Evolutionary conservation across 2,888 invertebrate genomes (phyloP).

Genomic region (Pachymerium ferrugineum): DNA sequence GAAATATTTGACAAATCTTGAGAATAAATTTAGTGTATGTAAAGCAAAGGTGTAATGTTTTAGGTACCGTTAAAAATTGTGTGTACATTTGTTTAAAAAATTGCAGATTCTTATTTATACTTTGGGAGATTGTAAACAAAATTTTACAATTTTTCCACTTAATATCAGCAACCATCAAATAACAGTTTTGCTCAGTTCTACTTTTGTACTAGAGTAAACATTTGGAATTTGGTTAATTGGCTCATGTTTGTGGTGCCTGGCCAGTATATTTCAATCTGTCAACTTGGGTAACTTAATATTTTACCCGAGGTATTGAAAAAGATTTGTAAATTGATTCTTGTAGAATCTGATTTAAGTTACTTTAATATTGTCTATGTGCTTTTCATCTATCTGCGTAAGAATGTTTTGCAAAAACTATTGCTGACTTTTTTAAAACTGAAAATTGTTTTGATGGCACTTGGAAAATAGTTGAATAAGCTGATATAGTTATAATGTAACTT

Average conservation of each 20-base stretch:
- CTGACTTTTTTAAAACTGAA: too few species aligned
- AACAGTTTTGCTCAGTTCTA: too few species aligned
- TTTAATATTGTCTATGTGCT: not conserved
- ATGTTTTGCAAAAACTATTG: too few species aligned
- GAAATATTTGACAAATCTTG: not conserved
- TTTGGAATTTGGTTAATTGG: not conserved
- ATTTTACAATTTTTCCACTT: not conserved
- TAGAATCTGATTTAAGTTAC: slow-evolving; percentile 1
- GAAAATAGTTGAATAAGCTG: not conserved
- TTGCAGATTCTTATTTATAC: not conserved
- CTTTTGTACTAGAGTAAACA: too few species aligned
- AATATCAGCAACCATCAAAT: not conserved
- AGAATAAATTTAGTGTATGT: not conserved
- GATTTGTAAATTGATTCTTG: slow-evolving; percentile 10
- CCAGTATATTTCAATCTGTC: not conserved
- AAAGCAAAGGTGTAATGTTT: not conserved
- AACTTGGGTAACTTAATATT: not conserved
- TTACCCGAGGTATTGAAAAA: not conserved
- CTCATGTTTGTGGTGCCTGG: not conserved
- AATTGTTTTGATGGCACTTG: not conserved
- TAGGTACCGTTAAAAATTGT: not conserved
- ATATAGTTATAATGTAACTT: not conserved
- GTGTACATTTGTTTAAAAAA: not conserved
- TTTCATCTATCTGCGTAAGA: too few species aligned
- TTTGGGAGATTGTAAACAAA: not conserved